These are phyloP conservation scores for Lymantria monacha DNA, from an alignment of 2,888 invertebrate species.

Conservation along the genomic window DNA sequence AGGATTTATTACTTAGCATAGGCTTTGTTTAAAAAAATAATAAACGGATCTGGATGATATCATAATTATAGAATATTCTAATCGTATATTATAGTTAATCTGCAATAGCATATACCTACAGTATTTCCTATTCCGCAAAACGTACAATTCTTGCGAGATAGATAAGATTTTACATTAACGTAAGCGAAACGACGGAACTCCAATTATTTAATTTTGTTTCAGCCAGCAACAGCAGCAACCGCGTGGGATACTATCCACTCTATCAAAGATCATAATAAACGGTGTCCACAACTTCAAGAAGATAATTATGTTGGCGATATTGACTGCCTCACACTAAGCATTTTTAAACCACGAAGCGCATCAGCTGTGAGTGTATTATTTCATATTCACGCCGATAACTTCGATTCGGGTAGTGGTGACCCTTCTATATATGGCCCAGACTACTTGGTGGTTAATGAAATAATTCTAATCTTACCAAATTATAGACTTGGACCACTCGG, in stretches of 20 bases:
- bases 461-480: slow-evolving; percentile 64
- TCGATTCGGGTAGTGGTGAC: slow-evolving; percentile 54
- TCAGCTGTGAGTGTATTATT: slow-evolving; percentile 53
- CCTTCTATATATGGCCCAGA: slow-evolving; percentile 62
- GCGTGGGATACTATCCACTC: slow-evolving; percentile 36
- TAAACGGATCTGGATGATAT: too few relatives aligned
- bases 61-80: too few relatives aligned
- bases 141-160: too few relatives aligned
- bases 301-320: slow-evolving; percentile 38
- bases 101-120: too few relatives aligned
- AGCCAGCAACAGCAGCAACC: slow-evolving; percentile 46
- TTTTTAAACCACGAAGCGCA: slow-evolving; percentile 48
- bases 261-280: slow-evolving; percentile 38
- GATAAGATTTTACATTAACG: too few relatives aligned
- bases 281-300: slow-evolving; percentile 54
- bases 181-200: too few relatives aligned
- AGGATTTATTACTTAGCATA: too few relatives aligned
- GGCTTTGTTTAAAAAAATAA: too few relatives aligned
- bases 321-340: slow-evolving; percentile 65
- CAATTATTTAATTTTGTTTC: slow-evolving; percentile 21
- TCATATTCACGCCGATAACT: slow-evolving; percentile 67
- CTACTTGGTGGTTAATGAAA: slow-evolving; percentile 47
- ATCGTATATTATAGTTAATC: too few relatives aligned
- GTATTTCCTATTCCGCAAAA: too few relatives aligned
- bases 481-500: slow-evolving; percentile 68